phyloP scores from a whole-genome alignment of 2,888 invertebrate genomes.

The Drosophila atroscutellata region DNA sequence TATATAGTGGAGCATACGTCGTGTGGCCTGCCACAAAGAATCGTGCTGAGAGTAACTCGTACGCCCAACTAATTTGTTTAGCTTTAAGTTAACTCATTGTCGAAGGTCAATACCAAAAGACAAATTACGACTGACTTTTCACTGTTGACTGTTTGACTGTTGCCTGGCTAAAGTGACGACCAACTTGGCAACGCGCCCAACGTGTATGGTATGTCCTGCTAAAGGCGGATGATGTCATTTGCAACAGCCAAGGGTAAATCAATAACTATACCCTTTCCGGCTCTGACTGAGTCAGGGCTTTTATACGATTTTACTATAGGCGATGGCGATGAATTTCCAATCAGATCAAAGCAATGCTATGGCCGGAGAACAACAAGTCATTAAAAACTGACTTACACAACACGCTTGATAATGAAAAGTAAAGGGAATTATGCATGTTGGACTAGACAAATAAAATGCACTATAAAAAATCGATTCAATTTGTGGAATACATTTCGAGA shows the following conservation, averaged over 20 bases:
- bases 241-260: conserved; percentile 52
- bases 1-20: conserved; percentile 1
- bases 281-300: conserved; percentile 42
- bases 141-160: background rate
- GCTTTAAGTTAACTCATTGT: conserved; percentile 45
- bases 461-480: background rate
- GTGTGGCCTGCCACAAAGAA: background rate
- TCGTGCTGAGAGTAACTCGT: conserved; percentile 40
- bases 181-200: conserved; percentile 28
- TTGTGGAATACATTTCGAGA: background rate
- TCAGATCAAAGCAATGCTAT: background rate
- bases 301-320: background rate
- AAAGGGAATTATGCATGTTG: background rate
- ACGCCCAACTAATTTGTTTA: conserved; percentile 50
- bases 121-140: conserved; percentile 19
- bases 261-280: conserved; percentile 41
- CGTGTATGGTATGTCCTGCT: conserved; percentile 18
- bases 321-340: background rate
- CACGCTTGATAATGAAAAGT: background rate
- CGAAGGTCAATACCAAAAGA: conserved; percentile 58
- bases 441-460: background rate
- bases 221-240: conserved; percentile 61
- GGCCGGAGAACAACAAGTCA: background rate
- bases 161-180: background rate
- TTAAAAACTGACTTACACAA: background rate